phyloP scores from a whole-genome alignment of 2,113 vertebrate species.

The Xenopus laevis region DNA sequence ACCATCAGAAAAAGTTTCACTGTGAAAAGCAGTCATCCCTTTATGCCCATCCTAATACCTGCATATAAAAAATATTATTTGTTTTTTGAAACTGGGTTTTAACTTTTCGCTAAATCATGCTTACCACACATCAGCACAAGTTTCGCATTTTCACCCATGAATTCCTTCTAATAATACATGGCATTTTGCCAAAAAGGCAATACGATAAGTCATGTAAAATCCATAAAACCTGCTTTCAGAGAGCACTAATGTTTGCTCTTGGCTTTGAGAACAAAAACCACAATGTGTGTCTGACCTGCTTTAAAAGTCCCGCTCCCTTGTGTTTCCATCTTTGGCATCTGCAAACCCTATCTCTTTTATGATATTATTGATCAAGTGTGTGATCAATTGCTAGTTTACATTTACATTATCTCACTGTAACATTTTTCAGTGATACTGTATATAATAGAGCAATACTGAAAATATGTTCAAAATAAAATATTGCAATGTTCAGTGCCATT shows the following conservation, averaged over 20 bases:
- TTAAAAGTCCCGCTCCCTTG: background rate
- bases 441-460: no score
- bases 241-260: conserved; percentile 11
- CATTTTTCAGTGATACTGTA: no score
- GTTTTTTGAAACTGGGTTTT: no score
- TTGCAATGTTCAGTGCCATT: no score
- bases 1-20: no score
- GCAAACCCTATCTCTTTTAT: background rate
- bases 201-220: conserved; percentile 7
- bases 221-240: conserved; percentile 5
- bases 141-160: background rate
- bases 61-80: no score
- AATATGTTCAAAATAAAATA: no score
- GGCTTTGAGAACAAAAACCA: background rate
- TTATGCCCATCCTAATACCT: no score
- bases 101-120: no score
- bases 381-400: background rate
- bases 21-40: no score
- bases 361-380: background rate
- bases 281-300: background rate
- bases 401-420: background rate
- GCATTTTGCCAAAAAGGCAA: conserved; percentile 23
- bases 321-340: background rate
- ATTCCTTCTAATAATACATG: conserved; percentile 26
- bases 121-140: no score